Evolutionary conservation across 2,888 invertebrate species (phyloP), one percentile per base, ranked within the genome.

Genomic region (Cryptus viduatorius): DNA sequence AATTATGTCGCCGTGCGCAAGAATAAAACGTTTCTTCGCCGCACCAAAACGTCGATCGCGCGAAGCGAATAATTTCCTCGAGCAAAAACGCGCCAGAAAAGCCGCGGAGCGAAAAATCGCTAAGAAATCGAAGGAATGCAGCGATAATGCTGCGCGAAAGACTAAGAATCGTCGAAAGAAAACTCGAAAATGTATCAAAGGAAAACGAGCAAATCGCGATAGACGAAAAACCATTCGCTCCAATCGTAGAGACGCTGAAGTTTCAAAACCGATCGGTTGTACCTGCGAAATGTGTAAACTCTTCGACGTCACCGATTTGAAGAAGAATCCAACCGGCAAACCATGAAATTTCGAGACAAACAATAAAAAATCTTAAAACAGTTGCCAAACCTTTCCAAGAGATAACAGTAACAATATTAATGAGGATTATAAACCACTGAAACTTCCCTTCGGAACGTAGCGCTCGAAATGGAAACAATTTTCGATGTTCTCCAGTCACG

Each of bases 241-340:
- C 0, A 61, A 77, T 53, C 24, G 50, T 3, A 81, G 76, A 82
- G 59, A 12, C 37, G 1, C 5, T 0, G 42, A 75, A n/a, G 44
- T 19, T 24, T n/a, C 53, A 24, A 82, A 64, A 50, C 46, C 59
- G 1, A 44, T 16, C n/a, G 56, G n/a, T 64, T 86, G 84, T 14
- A 86, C 61, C 2, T 86, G 86, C 42, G 79, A 86, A 14, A 79
- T 86, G 84, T 86, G 84, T 44, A 76, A 79, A 67, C 79, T 86
- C 7, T 84, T 86, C 29, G 24, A 84, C 12, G 53, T 82, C 31
- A 61, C 31, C 24, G 59, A 24, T 37, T 8, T 4, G 0, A 37
- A 4, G 37, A 37, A 37, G 1, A 37, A 37, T 7, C 5, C 37
- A n/a, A 65, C 44, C 10, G 79, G 46, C 7, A 56, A 73, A 42